Evolutionary conservation across 2,113 vertebrate genomes (phyloP), one percentile per base, ranked within the genome.

Genomic region (Paraplagusia blochii): DNA sequence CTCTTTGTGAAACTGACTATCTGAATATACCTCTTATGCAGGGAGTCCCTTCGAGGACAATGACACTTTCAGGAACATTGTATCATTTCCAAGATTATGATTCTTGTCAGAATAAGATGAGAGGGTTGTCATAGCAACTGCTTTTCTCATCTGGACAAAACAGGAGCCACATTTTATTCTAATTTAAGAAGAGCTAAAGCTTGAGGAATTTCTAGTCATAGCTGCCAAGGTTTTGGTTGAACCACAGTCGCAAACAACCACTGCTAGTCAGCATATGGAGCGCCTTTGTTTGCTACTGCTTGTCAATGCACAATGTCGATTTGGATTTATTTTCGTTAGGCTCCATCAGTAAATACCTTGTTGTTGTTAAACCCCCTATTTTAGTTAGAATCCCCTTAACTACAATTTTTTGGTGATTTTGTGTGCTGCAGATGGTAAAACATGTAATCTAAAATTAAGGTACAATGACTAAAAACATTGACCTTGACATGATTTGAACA

Each of bases 21-120:
- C 22, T 29, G 6, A 4, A 29, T 4, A 29, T 29, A 29, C 22
- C 22, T 29, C 22, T 29, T 29, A 29, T 29, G 2, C 22, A 29
- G 6, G 3, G 50, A 29, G 61, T 0, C 34, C 8, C 53, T 59
- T 54, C 10, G 36, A 60, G 63, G 56, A 65, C 67, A 74, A 29
- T 51, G 53, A 43, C 59, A 43, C 53, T 49, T 49, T 50, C 12
- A 50, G 7, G 11, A 8, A 58, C 14, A 7, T 1, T 58, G 66
- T 84, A 74, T 75, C 73, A 66, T 29, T 53, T 43, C 34, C 38
- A 51, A 50, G 63, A 73, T 56, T 60, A 29, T 1, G 9, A 29
- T 11, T 49, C 9, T 50, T 60, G 52, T 69, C 54, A 56, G 52
- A 13, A 46, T 7, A 6, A 55, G 53, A 16, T 38, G 39, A 22